Evolutionary conservation across 2,888 invertebrate species (phyloP).

Genomic region (Lordiphosa fenestrarum): DNA sequence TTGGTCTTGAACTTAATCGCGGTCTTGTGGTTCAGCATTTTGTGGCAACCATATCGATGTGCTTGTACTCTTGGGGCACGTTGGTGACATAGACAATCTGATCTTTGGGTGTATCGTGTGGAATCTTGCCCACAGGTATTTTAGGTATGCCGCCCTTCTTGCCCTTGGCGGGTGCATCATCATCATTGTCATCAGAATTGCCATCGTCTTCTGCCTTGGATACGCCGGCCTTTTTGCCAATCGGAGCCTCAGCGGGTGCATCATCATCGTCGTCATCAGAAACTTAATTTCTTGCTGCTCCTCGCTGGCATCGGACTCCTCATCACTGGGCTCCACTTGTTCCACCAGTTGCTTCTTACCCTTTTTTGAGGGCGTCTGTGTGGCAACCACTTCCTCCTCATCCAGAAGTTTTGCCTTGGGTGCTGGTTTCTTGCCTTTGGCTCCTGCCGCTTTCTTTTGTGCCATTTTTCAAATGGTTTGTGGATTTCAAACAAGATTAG

Average conservation of each 20-base stretch:
- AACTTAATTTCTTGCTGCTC: constrained; percentile 22
- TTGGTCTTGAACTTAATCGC: constrained; percentile 53
- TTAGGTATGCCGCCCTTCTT: constrained; percentile 56
- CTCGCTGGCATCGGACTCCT: constrained; percentile 47
- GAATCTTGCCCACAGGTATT: constrained; percentile 36
- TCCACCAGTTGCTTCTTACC: constrained; percentile 31
- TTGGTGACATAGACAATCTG: constrained; percentile 42
- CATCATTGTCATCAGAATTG: constrained; percentile 43
- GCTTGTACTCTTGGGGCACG: constrained; percentile 50
- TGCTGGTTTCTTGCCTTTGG: constrained; percentile 24
- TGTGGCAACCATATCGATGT: constrained; percentile 49
- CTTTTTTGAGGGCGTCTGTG: constrained; percentile 20
- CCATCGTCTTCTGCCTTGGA: constrained; percentile 26
- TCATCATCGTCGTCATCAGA: constrained; percentile 39
- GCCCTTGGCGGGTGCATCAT: constrained; percentile 54
- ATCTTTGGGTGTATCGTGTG: constrained; percentile 34
- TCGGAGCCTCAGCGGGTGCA: constrained; percentile 55
- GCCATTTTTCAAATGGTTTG: constrained; percentile 49
- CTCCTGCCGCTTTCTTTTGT: constrained; percentile 44
- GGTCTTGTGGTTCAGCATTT: constrained; percentile 36
- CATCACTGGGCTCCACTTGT: constrained; percentile 37
- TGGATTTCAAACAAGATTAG: constrained; percentile 4
- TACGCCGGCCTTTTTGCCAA: constrained; percentile 47
- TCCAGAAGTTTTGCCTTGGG: constrained; percentile 35
- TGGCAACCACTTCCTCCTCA: constrained; percentile 24